These are phyloP conservation scores for Panthera uncia DNA, from an alignment of 2,113 vertebrate species.

Conservation along the genomic window DNA sequence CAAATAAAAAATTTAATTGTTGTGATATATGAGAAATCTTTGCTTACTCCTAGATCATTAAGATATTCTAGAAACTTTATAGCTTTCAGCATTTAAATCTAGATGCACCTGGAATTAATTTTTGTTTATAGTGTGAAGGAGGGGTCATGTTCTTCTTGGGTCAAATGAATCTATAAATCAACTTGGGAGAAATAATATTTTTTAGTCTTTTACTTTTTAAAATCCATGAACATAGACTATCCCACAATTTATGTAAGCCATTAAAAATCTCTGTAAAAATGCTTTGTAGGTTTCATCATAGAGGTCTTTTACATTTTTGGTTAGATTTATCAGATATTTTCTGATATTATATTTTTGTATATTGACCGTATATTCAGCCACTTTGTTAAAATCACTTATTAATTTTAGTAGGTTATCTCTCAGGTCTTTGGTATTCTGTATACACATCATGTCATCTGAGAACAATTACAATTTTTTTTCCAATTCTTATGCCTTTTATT, in stretches of 20 bases:
- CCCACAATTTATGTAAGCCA: neutral
- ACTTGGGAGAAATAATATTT: neutral
- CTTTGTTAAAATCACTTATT: slow-evolving; percentile 7
- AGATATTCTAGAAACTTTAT: neutral
- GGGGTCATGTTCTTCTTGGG: neutral
- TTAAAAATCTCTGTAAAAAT: neutral
- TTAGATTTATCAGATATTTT: slow-evolving; percentile 5
- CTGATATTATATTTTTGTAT: neutral
- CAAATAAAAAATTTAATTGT: neutral
- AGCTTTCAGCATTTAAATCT: neutral
- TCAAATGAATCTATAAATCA: neutral
- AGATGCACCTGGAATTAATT: neutral
- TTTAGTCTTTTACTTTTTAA: neutral
- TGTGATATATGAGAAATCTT: neutral
- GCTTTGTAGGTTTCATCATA: neutral
- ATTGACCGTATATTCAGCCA: neutral
- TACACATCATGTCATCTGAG: neutral
- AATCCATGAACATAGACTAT: neutral
- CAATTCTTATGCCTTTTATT: neutral
- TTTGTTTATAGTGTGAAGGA: neutral
- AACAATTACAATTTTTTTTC: neutral
- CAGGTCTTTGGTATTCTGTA: neutral
- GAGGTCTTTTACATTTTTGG: neutral
- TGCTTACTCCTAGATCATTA: neutral
- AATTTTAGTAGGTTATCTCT: neutral